A percentile compares a stretch with the other conserved stretches of the same genome.
Evolutionary conservation across 2,113 vertebrate species (phyloP).

Genomic region (Myrmecophaga tridactyla): DNA sequence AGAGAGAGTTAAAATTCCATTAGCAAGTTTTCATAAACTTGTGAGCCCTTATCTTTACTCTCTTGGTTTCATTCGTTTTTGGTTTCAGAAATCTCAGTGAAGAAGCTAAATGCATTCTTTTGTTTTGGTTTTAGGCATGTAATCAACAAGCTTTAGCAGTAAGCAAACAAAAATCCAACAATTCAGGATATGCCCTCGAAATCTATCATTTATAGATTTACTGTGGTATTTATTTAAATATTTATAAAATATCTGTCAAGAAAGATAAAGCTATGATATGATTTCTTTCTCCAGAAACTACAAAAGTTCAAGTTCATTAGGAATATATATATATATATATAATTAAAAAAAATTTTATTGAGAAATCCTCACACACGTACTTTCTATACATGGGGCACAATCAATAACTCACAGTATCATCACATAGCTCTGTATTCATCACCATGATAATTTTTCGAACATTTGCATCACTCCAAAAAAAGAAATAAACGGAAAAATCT

Average conservation of each 20-base stretch:
- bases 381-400: too few relatives aligned
- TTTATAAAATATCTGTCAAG: not conserved
- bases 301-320: not conserved
- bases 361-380: too few relatives aligned
- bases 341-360: too few relatives aligned
- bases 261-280: not conserved
- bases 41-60: conserved; percentile 13
- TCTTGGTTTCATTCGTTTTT: conserved; percentile 41
- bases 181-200: not conserved
- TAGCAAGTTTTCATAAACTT: not conserved
- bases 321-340: too few relatives aligned
- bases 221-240: not conserved
- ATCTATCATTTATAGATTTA: not conserved
- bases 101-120: conserved; percentile 47
- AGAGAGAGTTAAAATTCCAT: not conserved
- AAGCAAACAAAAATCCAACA: not conserved
- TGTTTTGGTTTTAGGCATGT: conserved; percentile 35
- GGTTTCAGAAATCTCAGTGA: conserved; percentile 41
- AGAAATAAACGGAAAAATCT: too few relatives aligned
- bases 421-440: too few relatives aligned
- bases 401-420: too few relatives aligned
- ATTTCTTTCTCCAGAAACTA: not conserved
- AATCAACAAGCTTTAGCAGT: not conserved
- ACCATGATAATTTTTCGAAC: too few relatives aligned
- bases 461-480: too few relatives aligned